Evolutionary conservation across 2,888 invertebrate genomes (phyloP).

Genomic region (Catocala sponsa): DNA sequence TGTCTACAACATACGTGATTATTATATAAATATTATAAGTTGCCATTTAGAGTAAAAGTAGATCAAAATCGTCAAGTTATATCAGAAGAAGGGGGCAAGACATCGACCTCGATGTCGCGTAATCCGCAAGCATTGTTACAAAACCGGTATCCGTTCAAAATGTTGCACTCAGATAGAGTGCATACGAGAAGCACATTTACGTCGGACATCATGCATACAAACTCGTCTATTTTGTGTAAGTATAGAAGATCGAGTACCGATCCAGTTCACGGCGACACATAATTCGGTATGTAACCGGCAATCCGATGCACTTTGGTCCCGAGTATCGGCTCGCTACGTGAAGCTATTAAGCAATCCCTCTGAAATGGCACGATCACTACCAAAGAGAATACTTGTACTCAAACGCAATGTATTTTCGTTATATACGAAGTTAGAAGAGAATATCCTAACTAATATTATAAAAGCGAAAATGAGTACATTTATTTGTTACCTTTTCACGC

Average conservation of each 20-base stretch:
- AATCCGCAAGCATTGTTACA: constrained; percentile 50
- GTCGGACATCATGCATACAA: constrained; percentile 39
- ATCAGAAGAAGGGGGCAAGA: constrained; percentile 50
- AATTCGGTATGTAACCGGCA: constrained; percentile 64
- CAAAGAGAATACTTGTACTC: constrained; percentile 29
- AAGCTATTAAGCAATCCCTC: constrained; percentile 64
- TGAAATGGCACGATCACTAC: constrained; percentile 32
- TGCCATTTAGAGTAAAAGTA: constrained; percentile 37
- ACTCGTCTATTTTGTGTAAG: constrained; percentile 37
- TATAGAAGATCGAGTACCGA: constrained; percentile 56
- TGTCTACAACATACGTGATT: neutral
- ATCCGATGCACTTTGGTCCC: constrained; percentile 75
- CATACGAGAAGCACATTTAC: constrained; percentile 34
- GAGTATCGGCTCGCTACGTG: constrained; percentile 62
- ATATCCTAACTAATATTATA: no score
- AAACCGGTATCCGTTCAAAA: constrained; percentile 46
- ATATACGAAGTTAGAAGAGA: no score
- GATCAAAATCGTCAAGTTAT: constrained; percentile 58
- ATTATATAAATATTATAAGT: constrained; percentile 21
- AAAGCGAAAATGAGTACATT: no score
- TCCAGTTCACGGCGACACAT: constrained; percentile 67
- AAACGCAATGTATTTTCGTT: constrained; percentile 7
- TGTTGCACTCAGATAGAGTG: constrained; percentile 31
- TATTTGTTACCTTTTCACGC: no score
- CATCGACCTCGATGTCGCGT: constrained; percentile 56